These are phyloP conservation scores for Tenthredo amoena DNA, from an alignment of 2,888 invertebrate genomes.

Conservation along the genomic window DNA sequence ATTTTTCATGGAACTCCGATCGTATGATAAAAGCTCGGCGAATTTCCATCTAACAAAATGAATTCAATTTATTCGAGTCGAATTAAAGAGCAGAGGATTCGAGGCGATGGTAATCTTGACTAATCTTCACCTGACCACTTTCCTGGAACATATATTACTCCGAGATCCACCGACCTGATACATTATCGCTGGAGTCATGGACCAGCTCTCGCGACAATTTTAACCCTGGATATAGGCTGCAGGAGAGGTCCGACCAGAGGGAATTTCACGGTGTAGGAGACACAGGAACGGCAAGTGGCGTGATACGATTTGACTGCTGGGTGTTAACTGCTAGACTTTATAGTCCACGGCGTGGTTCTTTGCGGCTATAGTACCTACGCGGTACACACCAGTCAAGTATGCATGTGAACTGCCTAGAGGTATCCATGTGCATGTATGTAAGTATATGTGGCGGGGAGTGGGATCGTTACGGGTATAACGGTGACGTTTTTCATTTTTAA, in stretches of 20 bases:
- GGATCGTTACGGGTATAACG: constrained; percentile 41
- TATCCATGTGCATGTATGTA: neutral
- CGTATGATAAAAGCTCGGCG: constrained; percentile 40
- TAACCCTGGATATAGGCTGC: constrained; percentile 31
- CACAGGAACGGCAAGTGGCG: constrained; percentile 60
- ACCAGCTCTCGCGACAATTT: constrained; percentile 47
- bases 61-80: neutral
- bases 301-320: constrained; percentile 58
- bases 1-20: constrained; percentile 5
- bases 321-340: constrained; percentile 61
- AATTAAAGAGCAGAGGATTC: neutral
- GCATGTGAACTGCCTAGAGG: neutral
- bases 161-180: constrained; percentile 50
- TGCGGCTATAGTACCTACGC: neutral
- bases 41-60: constrained; percentile 27
- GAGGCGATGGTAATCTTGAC: neutral
- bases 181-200: constrained; percentile 56
- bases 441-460: constrained; percentile 49
- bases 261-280: constrained; percentile 51
- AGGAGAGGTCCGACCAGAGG: constrained; percentile 22
- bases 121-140: neutral
- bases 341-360: constrained; percentile 61
- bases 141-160: neutral
- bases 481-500: constrained; percentile 60
- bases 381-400: neutral